Evolutionary conservation across 2,888 invertebrate genomes (phyloP), one percentile per base, ranked within the genome.

Genomic region (Harpalus rufipes): DNA sequence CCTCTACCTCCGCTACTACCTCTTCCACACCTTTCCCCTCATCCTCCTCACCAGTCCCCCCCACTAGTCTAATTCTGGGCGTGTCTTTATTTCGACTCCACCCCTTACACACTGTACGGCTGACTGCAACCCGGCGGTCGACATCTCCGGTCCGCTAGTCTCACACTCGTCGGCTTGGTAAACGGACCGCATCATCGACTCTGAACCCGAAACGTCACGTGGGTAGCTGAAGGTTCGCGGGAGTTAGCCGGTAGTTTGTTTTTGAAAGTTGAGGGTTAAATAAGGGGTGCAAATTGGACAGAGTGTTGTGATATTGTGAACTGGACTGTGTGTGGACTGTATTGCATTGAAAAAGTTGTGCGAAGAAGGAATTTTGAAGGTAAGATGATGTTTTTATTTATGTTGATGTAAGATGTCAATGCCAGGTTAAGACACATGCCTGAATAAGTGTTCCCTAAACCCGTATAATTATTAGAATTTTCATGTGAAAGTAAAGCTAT

Each of bases 181-280:
- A 84, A 39, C 78, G 65, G 84, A 78, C 32, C 65, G 78, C 65
- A 32, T 25, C 83, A 82, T 61, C 76, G 65, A 78, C 78, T 78
- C 78, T 59, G 61, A 63, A n/a, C 58, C 32, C 32, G 32, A 0
- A 32, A 32, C 32, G 65, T 63, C 81, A 68, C 72, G 81, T 81
- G 81, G 32, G 32, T 32, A 32, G 32, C 32, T 32, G 3, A 32
- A 32, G 32, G 32, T 32, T 7, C 21, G 74, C 74, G 18, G 81
- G 25, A 58, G 59, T 59, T 18, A 32, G 25, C 56, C 32, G 32
- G 32, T 32, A 32, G 32, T 32, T 32, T 4, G 32, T 32, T 32
- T 32, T 32, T 32, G 5, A 1, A 32, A 32, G 32, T 32, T 32
- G 32, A 32, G 32, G 32, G 32, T 32, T 32, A 5, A 32, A 32